Percentiles rank a stretch among this genome's conserved stretches.
Evolutionary conservation across 92 coral and sea anemone genomes (phyloP).

Genomic region (Zoanthus sansibaricus): DNA sequence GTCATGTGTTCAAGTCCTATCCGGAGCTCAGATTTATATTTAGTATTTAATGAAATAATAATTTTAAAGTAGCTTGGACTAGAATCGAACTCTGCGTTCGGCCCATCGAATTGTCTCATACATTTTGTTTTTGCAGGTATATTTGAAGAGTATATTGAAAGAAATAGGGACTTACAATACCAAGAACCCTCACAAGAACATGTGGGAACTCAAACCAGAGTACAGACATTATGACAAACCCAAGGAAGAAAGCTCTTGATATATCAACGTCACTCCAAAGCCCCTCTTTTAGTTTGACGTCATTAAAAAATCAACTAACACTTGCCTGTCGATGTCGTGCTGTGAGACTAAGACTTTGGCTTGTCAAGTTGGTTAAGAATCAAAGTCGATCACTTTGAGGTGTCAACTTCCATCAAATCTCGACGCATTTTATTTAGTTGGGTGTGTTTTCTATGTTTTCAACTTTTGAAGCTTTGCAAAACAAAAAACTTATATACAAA

Average conservation of each 20-base stretch:
- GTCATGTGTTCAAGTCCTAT: too few species aligned
- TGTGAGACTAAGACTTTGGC: neutral
- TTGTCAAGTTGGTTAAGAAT: neutral
- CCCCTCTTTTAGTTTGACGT: neutral
- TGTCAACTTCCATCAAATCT: neutral
- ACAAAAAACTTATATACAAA: neutral
- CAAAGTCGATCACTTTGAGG: neutral
- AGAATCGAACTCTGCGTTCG: neutral
- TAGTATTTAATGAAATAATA: neutral
- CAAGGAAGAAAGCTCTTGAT: conserved; percentile 44
- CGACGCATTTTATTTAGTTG: neutral
- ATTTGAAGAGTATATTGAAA: conserved; percentile 89
- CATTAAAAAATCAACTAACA: neutral
- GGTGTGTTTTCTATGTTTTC: neutral
- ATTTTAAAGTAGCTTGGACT: neutral
- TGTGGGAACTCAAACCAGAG: conserved; percentile 99
- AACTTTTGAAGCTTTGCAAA: neutral
- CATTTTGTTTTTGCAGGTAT: conserved; percentile 69
- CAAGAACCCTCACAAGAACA: conserved; percentile 98
- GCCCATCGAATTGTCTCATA: neutral
- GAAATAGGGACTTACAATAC: conserved; percentile 94
- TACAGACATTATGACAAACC: conserved; percentile 90
- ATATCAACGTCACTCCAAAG: neutral
- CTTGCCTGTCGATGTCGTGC: too few species aligned
- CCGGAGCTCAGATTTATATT: too few species aligned